phyloP scores from a whole-genome alignment of 2,797 vertebrate genomes.

The Sandelia bainsii region DNA sequence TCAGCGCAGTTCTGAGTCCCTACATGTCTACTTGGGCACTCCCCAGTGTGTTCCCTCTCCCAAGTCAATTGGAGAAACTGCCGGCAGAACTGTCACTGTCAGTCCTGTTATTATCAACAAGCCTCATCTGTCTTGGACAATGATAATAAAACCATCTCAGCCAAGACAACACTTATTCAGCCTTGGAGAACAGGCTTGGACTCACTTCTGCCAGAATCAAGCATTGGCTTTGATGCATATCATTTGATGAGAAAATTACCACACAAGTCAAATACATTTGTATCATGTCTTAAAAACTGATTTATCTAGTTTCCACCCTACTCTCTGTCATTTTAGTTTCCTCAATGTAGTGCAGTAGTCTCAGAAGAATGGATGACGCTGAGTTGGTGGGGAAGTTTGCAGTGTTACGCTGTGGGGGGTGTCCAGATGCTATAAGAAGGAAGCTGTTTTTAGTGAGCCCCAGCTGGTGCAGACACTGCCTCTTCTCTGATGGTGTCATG shows the following conservation, averaged over 20 bases:
- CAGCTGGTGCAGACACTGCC: slow-evolving; percentile 69
- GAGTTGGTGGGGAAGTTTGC: slow-evolving; percentile 37
- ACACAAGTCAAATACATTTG: slow-evolving; percentile 8
- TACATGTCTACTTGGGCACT: slow-evolving; percentile 57
- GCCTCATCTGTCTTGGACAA: slow-evolving; percentile 60
- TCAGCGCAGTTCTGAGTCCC: slow-evolving; percentile 67
- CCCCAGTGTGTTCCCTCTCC: slow-evolving; percentile 52
- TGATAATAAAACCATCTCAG: slow-evolving; percentile 36
- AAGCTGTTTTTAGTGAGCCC: slow-evolving; percentile 64
- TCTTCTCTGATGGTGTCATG: slow-evolving; percentile 63
- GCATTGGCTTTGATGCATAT: slow-evolving; percentile 5
- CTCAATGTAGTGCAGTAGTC: slow-evolving; percentile 6
- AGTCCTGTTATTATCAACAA: slow-evolving; percentile 48
- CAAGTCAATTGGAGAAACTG: slow-evolving; percentile 61
- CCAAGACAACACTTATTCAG: slow-evolving; percentile 21
- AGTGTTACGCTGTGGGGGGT: slow-evolving; percentile 15
- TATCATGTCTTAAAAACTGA: background rate
- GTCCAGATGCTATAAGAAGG: slow-evolving; percentile 69
- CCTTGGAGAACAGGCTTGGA: slow-evolving; percentile 43
- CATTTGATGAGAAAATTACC: slow-evolving; percentile 24
- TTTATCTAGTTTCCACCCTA: background rate
- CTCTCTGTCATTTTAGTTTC: slow-evolving; percentile 1
- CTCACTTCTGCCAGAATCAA: slow-evolving; percentile 37
- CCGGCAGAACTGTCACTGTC: slow-evolving; percentile 55
- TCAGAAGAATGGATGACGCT: slow-evolving; percentile 23